phyloP scores from a whole-genome alignment of 2,797 vertebrate genomes.

The Gymnothorax javanicus region DNA sequence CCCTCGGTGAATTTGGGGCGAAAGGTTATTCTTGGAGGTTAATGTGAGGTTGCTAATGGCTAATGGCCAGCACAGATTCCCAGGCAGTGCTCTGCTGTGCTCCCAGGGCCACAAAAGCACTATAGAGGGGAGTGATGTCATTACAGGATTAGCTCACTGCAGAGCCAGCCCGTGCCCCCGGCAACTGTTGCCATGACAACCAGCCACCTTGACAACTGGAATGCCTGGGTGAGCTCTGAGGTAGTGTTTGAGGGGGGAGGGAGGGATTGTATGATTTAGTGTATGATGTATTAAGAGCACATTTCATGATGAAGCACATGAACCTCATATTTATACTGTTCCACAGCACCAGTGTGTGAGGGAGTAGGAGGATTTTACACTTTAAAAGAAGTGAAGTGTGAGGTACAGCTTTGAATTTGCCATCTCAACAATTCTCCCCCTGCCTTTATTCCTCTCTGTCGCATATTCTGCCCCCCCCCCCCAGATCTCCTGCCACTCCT shows the following conservation, averaged over 20 bases:
- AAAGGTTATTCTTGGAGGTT: constrained; percentile 40
- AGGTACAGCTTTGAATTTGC: too few species aligned
- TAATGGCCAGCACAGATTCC: not conserved
- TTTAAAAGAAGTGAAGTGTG: too few species aligned
- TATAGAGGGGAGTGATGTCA: constrained; percentile 9
- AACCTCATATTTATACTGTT: too few species aligned
- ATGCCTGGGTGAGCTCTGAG: not conserved
- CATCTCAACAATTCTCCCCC: too few species aligned
- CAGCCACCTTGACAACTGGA: not conserved
- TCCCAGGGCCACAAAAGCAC: not conserved
- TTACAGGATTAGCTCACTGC: not conserved
- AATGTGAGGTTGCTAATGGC: not conserved
- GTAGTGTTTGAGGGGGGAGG: too few species aligned
- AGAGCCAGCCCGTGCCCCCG: constrained; percentile 8
- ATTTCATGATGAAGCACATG: too few species aligned
- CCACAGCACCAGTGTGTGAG: too few species aligned
- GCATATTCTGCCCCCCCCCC: too few species aligned
- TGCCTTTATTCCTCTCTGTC: too few species aligned
- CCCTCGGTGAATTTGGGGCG: constrained; percentile 39
- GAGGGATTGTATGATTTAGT: not conserved
- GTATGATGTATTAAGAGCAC: not conserved
- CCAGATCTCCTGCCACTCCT: too few species aligned
- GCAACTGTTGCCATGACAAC: constrained; percentile 36
- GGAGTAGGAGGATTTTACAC: too few species aligned
- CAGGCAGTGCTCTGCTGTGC: not conserved